Percentiles rank a stretch among this genome's conserved stretches.
These are phyloP conservation scores for Syndactyla subalaris DNA, from an alignment of 2,797 vertebrate genomes.

Conservation along the genomic window DNA sequence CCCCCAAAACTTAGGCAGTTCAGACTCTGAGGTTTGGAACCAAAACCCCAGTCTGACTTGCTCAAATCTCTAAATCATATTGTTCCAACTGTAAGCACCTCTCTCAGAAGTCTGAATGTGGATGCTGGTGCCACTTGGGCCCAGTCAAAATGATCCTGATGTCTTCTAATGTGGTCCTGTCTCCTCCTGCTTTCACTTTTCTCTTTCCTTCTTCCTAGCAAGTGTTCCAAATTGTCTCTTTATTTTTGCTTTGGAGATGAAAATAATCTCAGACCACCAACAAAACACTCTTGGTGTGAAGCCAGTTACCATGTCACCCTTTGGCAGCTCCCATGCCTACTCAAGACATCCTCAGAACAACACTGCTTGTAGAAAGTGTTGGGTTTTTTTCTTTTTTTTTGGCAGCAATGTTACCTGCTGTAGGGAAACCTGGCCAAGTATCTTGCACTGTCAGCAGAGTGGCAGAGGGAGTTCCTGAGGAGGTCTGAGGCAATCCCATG, in stretches of 20 bases:
- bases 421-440: neutral
- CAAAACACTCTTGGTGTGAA: neutral
- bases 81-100: neutral
- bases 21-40: neutral
- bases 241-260: neutral
- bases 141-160: neutral
- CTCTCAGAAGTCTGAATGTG: neutral
- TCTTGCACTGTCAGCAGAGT: neutral
- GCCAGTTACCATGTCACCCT: neutral
- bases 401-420: neutral
- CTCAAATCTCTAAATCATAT: neutral
- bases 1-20: neutral
- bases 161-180: neutral
- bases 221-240: neutral
- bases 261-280: neutral
- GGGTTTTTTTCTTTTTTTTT: neutral
- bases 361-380: neutral
- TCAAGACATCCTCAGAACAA: neutral
- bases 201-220: neutral
- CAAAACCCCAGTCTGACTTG: neutral
- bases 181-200: neutral
- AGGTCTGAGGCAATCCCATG: neutral
- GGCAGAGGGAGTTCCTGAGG: neutral
- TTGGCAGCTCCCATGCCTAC: neutral
- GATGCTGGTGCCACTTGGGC: neutral